Evolutionary conservation across 2,888 invertebrate species (phyloP).

Genomic region (Trissolcus japonicus): DNA sequence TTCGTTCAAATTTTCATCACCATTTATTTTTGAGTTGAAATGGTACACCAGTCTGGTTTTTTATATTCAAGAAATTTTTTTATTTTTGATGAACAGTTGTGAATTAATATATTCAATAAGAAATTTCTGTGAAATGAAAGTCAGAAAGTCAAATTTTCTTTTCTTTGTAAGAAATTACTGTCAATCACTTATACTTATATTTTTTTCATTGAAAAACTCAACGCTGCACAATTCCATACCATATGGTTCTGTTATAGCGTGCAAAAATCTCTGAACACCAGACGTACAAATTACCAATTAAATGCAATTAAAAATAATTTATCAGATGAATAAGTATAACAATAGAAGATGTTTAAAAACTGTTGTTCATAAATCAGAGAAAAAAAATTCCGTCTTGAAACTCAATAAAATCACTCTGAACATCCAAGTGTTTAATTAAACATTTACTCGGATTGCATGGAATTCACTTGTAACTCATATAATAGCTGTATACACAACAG

Average conservation of each 20-base stretch:
- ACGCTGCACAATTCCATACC: too few relatives aligned
- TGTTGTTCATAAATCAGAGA: slow-evolving; percentile 12
- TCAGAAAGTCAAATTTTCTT: too few relatives aligned
- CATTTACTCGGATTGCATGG: slow-evolving; percentile 42
- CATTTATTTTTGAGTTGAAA: neutral
- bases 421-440: slow-evolving; percentile 33
- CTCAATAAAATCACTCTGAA: slow-evolving; percentile 25
- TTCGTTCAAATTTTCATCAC: neutral
- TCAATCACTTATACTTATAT: too few relatives aligned
- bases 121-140: too few relatives aligned
- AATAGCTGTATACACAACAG: slow-evolving; percentile 17
- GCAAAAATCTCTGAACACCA: neutral
- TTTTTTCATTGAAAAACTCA: too few relatives aligned
- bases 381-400: neutral
- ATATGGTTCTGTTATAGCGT: neutral
- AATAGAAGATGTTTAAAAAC: neutral
- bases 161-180: too few relatives aligned
- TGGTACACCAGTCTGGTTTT: too few relatives aligned
- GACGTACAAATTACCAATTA: slow-evolving; percentile 8
- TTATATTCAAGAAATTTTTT: too few relatives aligned
- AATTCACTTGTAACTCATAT: slow-evolving; percentile 39
- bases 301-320: slow-evolving; percentile 7
- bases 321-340: slow-evolving; percentile 1
- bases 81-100: too few relatives aligned
- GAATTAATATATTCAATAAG: too few relatives aligned